These are phyloP conservation scores for Otis tarda DNA, from an alignment of 2,113 vertebrate genomes.

Conservation along the genomic window DNA sequence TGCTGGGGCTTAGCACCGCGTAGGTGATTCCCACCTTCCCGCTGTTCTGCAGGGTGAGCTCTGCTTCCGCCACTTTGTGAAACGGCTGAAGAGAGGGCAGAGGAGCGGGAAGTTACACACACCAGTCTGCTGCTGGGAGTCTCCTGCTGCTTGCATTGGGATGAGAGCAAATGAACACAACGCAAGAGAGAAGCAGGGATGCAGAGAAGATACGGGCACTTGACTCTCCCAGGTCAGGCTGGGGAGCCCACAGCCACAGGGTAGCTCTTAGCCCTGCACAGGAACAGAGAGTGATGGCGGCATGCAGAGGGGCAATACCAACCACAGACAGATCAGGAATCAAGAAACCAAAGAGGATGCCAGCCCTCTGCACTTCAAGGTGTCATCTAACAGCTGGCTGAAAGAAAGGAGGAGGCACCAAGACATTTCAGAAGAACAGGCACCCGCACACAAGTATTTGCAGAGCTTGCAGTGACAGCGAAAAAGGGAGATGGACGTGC, in stretches of 20 bases:
- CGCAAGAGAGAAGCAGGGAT: neutral
- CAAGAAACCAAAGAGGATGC: neutral
- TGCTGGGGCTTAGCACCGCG: slow-evolving; percentile 4
- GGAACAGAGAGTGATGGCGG: neutral
- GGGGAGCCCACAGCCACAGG: neutral
- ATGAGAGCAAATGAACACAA: neutral
- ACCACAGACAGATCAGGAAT: neutral
- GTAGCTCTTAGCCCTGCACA: neutral
- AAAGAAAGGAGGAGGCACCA: neutral
- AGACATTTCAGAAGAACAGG: neutral
- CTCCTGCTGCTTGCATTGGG: neutral
- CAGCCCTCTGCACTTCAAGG: neutral
- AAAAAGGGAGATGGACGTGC: neutral
- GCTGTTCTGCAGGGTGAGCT: slow-evolving; percentile 78
- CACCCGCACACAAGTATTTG: neutral
- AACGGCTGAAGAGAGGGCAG: slow-evolving; percentile 69
- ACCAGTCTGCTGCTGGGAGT: neutral
- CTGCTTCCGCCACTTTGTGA: slow-evolving; percentile 66
- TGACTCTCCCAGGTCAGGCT: too few relatives aligned
- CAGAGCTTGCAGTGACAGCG: neutral
- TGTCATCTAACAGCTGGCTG: neutral
- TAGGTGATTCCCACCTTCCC: slow-evolving; percentile 84
- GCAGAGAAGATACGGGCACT: rapidly evolving
- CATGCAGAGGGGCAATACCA: neutral
- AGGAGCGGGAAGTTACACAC: neutral